These are phyloP conservation scores for Panopea generosa DNA, from an alignment of 2,888 invertebrate genomes.

Conservation along the genomic window DNA sequence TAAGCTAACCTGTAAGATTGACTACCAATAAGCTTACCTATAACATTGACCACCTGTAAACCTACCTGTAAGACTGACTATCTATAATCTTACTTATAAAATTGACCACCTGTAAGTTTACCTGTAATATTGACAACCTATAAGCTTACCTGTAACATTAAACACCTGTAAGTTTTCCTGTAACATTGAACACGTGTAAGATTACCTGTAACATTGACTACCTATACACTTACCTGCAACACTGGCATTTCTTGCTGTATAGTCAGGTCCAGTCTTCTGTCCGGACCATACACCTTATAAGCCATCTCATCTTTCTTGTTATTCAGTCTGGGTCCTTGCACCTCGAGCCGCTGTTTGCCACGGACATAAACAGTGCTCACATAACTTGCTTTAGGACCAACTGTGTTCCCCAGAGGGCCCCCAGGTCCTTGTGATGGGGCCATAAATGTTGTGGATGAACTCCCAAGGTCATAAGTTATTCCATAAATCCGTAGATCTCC, in stretches of 20 bases:
- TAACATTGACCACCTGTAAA: too few relatives aligned
- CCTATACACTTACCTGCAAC: conserved; percentile 91
- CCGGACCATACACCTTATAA: conserved; percentile 87
- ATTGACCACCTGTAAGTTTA: too few relatives aligned
- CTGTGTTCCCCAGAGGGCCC: conserved; percentile 45
- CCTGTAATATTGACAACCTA: too few relatives aligned
- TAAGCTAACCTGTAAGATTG: too few relatives aligned
- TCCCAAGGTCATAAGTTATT: conserved; percentile 88
- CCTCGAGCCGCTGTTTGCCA: conserved; percentile 85
- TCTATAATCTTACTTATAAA: too few relatives aligned
- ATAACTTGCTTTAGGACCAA: conserved; percentile 72
- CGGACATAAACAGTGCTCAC: conserved; percentile 79
- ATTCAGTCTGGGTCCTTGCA: conserved; percentile 88
- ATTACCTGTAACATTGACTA: too few relatives aligned
- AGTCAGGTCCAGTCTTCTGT: conserved; percentile 90
- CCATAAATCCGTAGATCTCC: conserved; percentile 92
- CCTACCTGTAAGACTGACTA: too few relatives aligned
- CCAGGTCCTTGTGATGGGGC: conserved; percentile 64
- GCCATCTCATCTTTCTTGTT: conserved; percentile 86
- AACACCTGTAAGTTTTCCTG: too few relatives aligned
- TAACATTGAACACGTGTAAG: too few relatives aligned
- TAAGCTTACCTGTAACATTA: too few relatives aligned
- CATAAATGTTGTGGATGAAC: conserved; percentile 65
- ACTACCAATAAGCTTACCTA: too few relatives aligned
- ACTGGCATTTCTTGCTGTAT: conserved; percentile 93